These are phyloP conservation scores for Rynchops niger DNA, from an alignment of 2,113 vertebrate species.

Conservation along the genomic window DNA sequence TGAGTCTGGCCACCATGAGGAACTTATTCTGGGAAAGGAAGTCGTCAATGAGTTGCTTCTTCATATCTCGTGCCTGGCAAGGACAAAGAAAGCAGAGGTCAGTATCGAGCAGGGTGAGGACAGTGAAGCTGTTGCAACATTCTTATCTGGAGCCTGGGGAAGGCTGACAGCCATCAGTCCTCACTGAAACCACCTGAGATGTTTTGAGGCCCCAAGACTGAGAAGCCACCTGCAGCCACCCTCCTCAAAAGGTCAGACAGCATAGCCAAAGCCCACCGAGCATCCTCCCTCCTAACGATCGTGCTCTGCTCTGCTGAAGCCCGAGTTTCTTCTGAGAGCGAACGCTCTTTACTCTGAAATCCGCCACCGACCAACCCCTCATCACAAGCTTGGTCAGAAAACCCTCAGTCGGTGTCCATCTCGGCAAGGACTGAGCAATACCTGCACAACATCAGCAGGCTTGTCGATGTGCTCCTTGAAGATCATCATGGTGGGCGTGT, in stretches of 20 bases:
- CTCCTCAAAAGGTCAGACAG: background rate
- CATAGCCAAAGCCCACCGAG: background rate
- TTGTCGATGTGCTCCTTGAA: constrained; percentile 89
- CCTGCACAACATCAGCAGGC: constrained; percentile 90
- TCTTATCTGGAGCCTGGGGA: background rate
- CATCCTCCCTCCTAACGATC: accelerated
- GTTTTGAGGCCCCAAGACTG: background rate
- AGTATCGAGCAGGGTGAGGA: background rate
- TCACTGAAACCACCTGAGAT: accelerated
- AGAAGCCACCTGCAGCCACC: background rate
- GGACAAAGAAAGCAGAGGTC: background rate
- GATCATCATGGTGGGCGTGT: constrained; percentile 87
- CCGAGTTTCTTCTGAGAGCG: background rate
- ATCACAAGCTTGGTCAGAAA: accelerated
- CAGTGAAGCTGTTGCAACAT: background rate
- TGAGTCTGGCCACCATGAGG: constrained; percentile 87
- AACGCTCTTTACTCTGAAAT: background rate
- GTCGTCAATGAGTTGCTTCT: constrained; percentile 91
- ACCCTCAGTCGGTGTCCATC: accelerated
- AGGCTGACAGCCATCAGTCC: background rate
- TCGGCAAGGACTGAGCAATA: background rate
- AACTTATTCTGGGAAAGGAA: constrained; percentile 94
- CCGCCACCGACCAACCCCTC: background rate
- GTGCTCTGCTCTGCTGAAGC: background rate
- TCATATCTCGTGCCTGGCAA: constrained; percentile 88